Evolutionary conservation across 2,888 invertebrate genomes (phyloP).

Genomic region (Lycocerus yunnanus): DNA sequence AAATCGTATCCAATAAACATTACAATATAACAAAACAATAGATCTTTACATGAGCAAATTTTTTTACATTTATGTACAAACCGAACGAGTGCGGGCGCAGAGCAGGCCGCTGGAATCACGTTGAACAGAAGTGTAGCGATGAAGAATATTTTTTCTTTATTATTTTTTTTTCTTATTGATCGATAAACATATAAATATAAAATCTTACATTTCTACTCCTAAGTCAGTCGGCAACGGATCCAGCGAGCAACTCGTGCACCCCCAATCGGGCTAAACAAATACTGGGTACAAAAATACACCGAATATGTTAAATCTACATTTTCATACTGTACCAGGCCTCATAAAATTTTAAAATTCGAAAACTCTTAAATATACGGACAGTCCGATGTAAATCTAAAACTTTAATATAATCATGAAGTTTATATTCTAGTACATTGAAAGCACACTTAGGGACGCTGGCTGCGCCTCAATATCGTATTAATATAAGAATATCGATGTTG

Average conservation of each 20-base stretch:
- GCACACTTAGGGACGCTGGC: conserved; percentile 51
- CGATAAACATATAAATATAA: conserved; percentile 41
- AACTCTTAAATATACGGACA: conserved; percentile 58
- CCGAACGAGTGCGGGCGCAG: conserved; percentile 36
- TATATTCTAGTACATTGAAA: conserved; percentile 56
- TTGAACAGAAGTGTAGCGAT: conserved; percentile 35
- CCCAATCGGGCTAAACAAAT: conserved; percentile 50
- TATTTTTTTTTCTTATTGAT: conserved; percentile 40
- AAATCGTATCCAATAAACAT: conserved; percentile 44
- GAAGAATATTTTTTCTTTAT: conserved; percentile 38
- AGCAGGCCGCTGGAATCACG: conserved; percentile 30
- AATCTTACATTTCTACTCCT: conserved; percentile 46
- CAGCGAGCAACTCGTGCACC: conserved; percentile 42
- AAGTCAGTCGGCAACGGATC: conserved; percentile 53
- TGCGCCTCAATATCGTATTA: conserved; percentile 49
- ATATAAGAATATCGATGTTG: conserved; percentile 56
- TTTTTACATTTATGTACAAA: conserved; percentile 55
- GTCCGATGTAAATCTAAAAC: conserved; percentile 52
- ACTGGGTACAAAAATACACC: conserved; percentile 59
- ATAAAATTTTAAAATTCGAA: conserved; percentile 58
- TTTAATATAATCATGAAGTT: conserved; percentile 50
- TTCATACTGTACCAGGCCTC: conserved; percentile 57
- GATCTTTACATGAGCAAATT: conserved; percentile 57
- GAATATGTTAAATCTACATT: conserved; percentile 53
- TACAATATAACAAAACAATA: conserved; percentile 53